phyloP scores from a whole-genome alignment of 2,888 invertebrate species.

The Microplitis manilae region DNA sequence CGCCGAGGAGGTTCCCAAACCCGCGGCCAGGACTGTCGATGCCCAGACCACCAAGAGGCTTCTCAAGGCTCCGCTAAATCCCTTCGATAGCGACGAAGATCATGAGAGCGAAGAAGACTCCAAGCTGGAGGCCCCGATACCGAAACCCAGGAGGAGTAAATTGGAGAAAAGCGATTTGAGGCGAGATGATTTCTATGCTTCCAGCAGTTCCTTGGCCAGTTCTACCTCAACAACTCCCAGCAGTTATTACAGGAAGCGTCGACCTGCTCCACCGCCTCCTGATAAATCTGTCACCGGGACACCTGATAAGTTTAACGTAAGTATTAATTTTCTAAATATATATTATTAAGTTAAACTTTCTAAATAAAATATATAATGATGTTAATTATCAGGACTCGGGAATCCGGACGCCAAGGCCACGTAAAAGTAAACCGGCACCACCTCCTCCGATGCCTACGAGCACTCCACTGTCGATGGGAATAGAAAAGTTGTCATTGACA shows the following conservation, averaged over 20 bases:
- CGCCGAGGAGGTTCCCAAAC: slow-evolving; percentile 62
- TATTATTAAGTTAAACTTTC: background rate
- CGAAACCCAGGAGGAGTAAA: slow-evolving; percentile 71
- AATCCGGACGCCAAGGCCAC: slow-evolving; percentile 73
- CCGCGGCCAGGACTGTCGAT: slow-evolving; percentile 58
- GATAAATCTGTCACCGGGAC: background rate
- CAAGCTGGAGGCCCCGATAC: slow-evolving; percentile 66
- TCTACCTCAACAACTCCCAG: slow-evolving; percentile 69
- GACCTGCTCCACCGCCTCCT: slow-evolving; percentile 79
- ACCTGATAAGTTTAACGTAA: slow-evolving; percentile 36
- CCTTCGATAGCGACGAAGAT: slow-evolving; percentile 84
- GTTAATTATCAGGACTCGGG: slow-evolving; percentile 54
- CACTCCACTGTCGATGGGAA: slow-evolving; percentile 48
- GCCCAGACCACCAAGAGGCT: slow-evolving; percentile 53
- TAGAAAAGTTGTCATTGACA: background rate
- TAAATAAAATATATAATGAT: background rate
- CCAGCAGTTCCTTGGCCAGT: slow-evolving; percentile 71
- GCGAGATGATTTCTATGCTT: slow-evolving; percentile 65
- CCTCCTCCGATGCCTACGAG: slow-evolving; percentile 73
- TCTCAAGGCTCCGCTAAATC: slow-evolving; percentile 77
- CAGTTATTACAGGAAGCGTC: slow-evolving; percentile 77
- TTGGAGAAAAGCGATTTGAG: slow-evolving; percentile 60
- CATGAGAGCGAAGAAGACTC: slow-evolving; percentile 53
- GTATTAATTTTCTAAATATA: too few species aligned
- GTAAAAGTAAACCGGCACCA: slow-evolving; percentile 80